These are phyloP conservation scores for Lagodon rhomboides DNA, from an alignment of 2,797 vertebrate species.

Conservation along the genomic window DNA sequence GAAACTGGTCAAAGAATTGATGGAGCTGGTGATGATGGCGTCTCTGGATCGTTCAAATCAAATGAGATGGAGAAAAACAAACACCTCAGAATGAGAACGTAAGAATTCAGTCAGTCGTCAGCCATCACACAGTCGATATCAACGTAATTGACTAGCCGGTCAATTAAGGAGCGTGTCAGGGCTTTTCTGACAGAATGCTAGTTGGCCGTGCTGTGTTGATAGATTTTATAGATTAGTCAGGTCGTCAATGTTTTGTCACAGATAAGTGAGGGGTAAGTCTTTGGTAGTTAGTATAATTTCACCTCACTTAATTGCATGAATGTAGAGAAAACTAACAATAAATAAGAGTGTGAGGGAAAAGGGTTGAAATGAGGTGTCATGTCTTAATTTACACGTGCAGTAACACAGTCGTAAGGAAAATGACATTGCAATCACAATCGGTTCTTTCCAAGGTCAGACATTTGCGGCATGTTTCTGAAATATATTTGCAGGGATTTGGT, in stretches of 20 bases:
- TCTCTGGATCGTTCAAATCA: conserved; percentile 83
- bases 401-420: not conserved
- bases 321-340: not conserved
- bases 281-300: not conserved
- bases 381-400: not conserved
- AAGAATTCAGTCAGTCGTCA: not conserved
- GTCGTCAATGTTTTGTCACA: not conserved
- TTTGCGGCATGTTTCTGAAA: not conserved
- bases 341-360: not conserved
- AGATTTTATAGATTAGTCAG: conserved; percentile 18
- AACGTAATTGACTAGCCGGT: conserved; percentile 1
- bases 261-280: not conserved
- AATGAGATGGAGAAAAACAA: not conserved
- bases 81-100: not conserved
- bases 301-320: not conserved
- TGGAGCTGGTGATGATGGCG: conserved; percentile 93
- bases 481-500: not conserved
- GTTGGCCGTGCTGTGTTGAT: not conserved
- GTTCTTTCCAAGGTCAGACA: not conserved
- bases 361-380: not conserved
- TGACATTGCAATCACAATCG: not conserved
- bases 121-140: conserved; percentile 18
- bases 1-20: conserved; percentile 95
- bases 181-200: no score
- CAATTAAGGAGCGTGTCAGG: not conserved